A percentile compares a stretch with the other conserved stretches of the same genome.
Conservation (phyloP, 2,888 invertebrate species). For the Mellilla xanthometata region DNA sequence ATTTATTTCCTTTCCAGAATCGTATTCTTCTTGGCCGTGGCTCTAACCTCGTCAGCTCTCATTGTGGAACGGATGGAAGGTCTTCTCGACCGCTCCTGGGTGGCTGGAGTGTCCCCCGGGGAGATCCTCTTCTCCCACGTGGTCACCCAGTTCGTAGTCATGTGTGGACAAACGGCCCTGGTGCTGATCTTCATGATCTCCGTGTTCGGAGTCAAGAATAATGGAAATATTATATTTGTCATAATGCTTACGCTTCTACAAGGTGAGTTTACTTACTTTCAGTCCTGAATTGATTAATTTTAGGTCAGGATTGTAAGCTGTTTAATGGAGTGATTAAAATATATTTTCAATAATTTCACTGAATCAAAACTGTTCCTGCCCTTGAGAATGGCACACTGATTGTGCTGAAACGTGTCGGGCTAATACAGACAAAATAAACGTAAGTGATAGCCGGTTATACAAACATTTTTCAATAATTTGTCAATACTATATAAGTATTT, state of each 20-base stretch:
- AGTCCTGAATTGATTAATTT: no score
- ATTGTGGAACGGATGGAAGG: conserved; percentile 96
- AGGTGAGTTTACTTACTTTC: conserved; percentile 63
- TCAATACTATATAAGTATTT: no score
- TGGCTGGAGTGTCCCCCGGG: conserved; percentile 94
- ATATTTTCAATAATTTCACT: no score
- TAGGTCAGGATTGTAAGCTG: no score
- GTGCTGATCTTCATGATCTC: conserved; percentile 96
- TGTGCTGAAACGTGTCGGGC: no score
- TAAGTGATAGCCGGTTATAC: no score
- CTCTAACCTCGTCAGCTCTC: conserved; percentile 94
- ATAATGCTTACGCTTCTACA: conserved; percentile 93
- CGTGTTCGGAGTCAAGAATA: conserved; percentile 94
- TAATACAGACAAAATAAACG: no score
- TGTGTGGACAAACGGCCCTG: conserved; percentile 96
- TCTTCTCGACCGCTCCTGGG: conserved; percentile 95
- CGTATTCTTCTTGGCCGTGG: conserved; percentile 97
- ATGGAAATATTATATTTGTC: conserved; percentile 93
- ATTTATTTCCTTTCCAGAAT: conserved; percentile 86
- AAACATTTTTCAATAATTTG: no score
- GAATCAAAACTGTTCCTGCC: no score
- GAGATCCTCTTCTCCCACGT: conserved; percentile 97
- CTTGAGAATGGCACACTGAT: no score
- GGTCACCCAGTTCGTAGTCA: conserved; percentile 96
- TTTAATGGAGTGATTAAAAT: no score